phyloP scores from a whole-genome alignment of 2,888 invertebrate genomes.

The Philaethria dido region DNA sequence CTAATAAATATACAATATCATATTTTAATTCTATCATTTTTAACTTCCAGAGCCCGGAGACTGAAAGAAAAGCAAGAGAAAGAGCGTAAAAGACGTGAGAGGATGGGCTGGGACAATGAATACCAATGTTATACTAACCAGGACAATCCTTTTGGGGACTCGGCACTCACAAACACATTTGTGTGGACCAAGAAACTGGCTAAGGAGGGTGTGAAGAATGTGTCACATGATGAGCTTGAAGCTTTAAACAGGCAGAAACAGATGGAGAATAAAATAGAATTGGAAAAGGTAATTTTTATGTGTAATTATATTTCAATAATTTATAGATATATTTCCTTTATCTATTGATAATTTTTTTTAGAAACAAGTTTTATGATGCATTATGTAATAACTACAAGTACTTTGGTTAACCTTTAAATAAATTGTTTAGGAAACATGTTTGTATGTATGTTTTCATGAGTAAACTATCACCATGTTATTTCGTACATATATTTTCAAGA shows the following conservation, averaged over 20 bases:
- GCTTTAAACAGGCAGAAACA: constrained; percentile 93
- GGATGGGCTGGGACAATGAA: constrained; percentile 99
- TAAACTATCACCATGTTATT: too few species aligned
- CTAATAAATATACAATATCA: too few species aligned
- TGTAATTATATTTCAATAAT: neutral
- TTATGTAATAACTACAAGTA: too few species aligned
- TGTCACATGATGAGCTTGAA: constrained; percentile 91
- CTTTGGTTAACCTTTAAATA: too few species aligned
- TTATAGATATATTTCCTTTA: too few species aligned
- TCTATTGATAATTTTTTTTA: neutral
- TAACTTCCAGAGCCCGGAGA: constrained; percentile 83
- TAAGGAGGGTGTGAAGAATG: constrained; percentile 93
- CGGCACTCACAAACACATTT: constrained; percentile 96
- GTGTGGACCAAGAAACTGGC: constrained; percentile 98
- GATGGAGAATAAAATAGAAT: constrained; percentile 94
- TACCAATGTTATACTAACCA: constrained; percentile 98
- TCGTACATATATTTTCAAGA: too few species aligned
- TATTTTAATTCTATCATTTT: neutral
- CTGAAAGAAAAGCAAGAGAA: constrained; percentile 96
- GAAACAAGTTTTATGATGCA: too few species aligned
- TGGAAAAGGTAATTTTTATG: constrained; percentile 89
- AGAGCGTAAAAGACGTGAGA: constrained; percentile 92
- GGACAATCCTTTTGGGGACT: constrained; percentile 99
- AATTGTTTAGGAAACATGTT: too few species aligned
- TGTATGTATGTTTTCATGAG: too few species aligned